A percentile compares a stretch with the other conserved stretches of the same genome.
Evolutionary conservation across 2,113 vertebrate species (phyloP).

Genomic region (Lonchura striata): DNA sequence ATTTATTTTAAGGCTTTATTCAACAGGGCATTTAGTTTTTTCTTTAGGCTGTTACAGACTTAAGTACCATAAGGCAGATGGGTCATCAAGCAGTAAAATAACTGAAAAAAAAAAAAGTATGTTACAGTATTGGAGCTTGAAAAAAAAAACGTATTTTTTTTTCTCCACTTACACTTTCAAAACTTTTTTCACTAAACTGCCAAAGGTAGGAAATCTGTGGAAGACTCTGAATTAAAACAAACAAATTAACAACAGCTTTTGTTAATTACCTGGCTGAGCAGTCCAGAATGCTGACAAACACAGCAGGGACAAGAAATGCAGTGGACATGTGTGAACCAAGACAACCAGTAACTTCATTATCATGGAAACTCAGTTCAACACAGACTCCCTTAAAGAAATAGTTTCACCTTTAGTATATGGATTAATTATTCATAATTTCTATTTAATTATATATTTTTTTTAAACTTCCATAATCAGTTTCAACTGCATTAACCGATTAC

Average conservation of each 20-base stretch:
- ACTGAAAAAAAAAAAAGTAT: not conserved
- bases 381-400: not conserved
- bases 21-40: not conserved
- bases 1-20: not conserved
- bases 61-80: not conserved
- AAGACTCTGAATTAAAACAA: not conserved
- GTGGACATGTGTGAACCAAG: not conserved
- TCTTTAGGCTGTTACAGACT: not conserved
- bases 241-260: not conserved
- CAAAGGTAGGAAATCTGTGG: not conserved
- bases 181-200: not conserved
- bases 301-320: not conserved
- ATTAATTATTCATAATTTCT: not conserved
- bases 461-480: not conserved
- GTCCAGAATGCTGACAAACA: rapidly evolving
- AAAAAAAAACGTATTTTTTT: not conserved
- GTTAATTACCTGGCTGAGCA: not conserved
- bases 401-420: not conserved
- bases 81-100: not conserved
- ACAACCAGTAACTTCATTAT: not conserved
- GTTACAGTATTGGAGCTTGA: not conserved
- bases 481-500: not conserved
- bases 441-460: not conserved
- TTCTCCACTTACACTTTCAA: not conserved
- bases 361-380: not conserved